Base-by-base conservation (phyloP, 2,888 invertebrate genomes). In the Lasius platythorax region DNA sequence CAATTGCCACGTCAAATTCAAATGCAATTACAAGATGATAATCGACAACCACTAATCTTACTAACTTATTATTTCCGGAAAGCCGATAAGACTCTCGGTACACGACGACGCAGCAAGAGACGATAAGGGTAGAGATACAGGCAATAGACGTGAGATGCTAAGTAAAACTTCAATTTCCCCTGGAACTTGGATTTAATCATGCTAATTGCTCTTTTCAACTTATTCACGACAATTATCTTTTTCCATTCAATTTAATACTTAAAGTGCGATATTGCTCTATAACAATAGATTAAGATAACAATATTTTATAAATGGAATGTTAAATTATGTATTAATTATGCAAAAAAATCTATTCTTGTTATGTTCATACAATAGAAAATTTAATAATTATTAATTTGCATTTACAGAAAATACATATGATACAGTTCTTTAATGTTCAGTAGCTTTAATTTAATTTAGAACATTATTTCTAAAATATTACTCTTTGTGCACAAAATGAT, bases 51-150 rank as follows among this genome's bases (percentile, higher is more conserved):
- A 12, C 50, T 50, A 28, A 53, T 12, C 63, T 73, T 79, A 30
- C 56, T 82, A 87, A 89, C 81, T 85, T 83, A 83, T 78, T 87
- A 87, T 85, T 88, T 88, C 78, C 85, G 68, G 81, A 58, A 82
- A 78, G 50, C 61, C 74, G 56, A 43, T n/a, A 79, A 73, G 87
- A 87, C 74, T 86, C 12, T 78, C n/a, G 15, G n/a, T 81, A 81
- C 33, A 66, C 56, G 30, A 82, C 30, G 23, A 23, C 23, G 23
- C 23, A 23, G 40, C 68, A 66, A 56, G 64, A 67, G 79, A 63
- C 81, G 86, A 89, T 89, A 89, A 87, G 76, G 70, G 78, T 84
- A 68, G 82, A 82, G 68, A 83, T 74, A 75, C 74, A 53, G 58
- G 50, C 50, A 53, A 70, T 40, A 56, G 30, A 64, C 70, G 66